Evolutionary conservation across 2,797 vertebrate genomes (phyloP).

Genomic region (Philypnodon macrostomus): DNA sequence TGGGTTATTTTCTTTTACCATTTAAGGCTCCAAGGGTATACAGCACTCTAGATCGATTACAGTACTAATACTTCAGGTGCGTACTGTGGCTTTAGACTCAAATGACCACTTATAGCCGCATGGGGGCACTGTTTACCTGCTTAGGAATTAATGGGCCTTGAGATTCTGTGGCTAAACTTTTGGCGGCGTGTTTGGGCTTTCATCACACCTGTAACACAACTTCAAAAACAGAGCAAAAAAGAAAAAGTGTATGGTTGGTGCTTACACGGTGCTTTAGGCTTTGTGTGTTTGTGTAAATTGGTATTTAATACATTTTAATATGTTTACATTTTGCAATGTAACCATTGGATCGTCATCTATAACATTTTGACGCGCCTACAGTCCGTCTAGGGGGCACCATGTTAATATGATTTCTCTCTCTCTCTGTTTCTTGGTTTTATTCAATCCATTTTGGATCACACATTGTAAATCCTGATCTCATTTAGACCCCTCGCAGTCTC

Average conservation of each 20-base stretch:
- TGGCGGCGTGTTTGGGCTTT: not conserved
- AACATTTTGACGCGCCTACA: too few relatives aligned
- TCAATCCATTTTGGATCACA: slow-evolving; percentile 20
- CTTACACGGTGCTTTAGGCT: too few relatives aligned
- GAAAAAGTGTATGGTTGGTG: not conserved
- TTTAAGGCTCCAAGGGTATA: too few relatives aligned
- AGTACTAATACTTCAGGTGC: not conserved
- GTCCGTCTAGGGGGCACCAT: not conserved
- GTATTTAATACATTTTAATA: too few relatives aligned
- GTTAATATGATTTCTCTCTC: slow-evolving; percentile 1
- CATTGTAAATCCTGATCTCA: slow-evolving; percentile 25
- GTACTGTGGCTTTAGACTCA: too few relatives aligned
- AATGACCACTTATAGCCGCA: not conserved
- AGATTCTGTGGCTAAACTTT: not conserved
- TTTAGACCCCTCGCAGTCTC: slow-evolving; percentile 39
- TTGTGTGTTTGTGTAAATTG: too few relatives aligned
- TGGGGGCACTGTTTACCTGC: slow-evolving; percentile 1
- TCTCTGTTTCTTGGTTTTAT: too few relatives aligned
- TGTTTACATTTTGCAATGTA: too few relatives aligned
- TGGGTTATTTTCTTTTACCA: too few relatives aligned
- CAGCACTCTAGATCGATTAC: too few relatives aligned
- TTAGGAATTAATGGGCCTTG: not conserved
- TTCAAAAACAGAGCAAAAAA: too few relatives aligned
- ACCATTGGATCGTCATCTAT: too few relatives aligned
- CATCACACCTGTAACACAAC: slow-evolving; percentile 1